Evolutionary conservation across 2,113 vertebrate species (phyloP).

Genomic region (Falco punctatus): DNA sequence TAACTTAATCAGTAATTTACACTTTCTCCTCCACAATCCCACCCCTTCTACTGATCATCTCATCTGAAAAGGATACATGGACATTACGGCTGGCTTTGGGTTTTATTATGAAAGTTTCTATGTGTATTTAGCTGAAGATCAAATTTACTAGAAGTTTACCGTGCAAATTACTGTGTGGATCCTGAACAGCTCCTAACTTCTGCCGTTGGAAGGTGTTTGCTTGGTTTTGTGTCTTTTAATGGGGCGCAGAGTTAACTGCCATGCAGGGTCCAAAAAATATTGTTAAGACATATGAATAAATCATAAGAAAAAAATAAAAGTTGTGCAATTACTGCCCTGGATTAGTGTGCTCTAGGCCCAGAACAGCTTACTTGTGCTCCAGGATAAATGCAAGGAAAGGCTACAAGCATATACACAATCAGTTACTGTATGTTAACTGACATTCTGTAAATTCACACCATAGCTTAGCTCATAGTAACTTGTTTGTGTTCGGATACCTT

Average conservation of each 20-base stretch:
- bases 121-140: not conserved
- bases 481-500: conserved; percentile 26
- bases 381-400: not conserved
- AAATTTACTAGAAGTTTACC: not conserved
- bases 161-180: not conserved
- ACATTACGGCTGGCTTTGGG: not conserved
- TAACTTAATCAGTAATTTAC: not conserved
- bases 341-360: not conserved
- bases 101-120: not conserved
- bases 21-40: not conserved
- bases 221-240: not conserved
- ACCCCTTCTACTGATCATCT: not conserved
- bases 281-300: not conserved
- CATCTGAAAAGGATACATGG: not conserved
- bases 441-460: not conserved
- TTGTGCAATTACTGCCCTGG: not conserved
- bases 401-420: not conserved
- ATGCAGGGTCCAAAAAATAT: not conserved
- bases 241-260: not conserved
- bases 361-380: not conserved
- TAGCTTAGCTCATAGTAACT: conserved; percentile 19
- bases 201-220: not conserved
- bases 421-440: not conserved
- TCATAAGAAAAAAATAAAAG: not conserved
- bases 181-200: not conserved